phyloP scores from a whole-genome alignment of 2,797 vertebrate genomes.

The Ctenosaura bakeri region DNA sequence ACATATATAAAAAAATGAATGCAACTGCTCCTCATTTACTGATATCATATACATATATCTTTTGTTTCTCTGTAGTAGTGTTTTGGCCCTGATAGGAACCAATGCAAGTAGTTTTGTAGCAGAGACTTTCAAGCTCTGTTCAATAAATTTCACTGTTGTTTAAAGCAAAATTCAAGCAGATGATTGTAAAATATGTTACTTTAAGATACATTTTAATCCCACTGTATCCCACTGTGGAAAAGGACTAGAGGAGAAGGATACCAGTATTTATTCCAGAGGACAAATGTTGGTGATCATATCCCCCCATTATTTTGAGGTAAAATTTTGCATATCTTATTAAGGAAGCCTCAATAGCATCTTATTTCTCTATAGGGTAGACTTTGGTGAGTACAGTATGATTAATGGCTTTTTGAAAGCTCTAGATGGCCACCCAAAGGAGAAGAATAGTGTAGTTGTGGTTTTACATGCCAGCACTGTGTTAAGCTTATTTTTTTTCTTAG shows the following conservation, averaged over 20 bases:
- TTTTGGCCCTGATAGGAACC: neutral
- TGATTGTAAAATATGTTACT: slow-evolving; percentile 20
- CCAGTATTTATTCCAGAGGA: slow-evolving; percentile 26
- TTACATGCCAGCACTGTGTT: slow-evolving; percentile 53
- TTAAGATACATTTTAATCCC: slow-evolving; percentile 16
- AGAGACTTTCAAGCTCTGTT: neutral
- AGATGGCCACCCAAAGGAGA: slow-evolving; percentile 56
- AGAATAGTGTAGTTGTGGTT: slow-evolving; percentile 51
- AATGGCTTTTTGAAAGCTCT: slow-evolving; percentile 45
- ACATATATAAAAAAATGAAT: neutral
- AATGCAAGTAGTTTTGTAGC: neutral
- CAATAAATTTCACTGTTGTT: slow-evolving; percentile 6
- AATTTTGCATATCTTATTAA: slow-evolving; percentile 36
- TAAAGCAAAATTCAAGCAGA: neutral
- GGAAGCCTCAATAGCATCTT: slow-evolving; percentile 52
- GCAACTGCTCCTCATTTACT: neutral
- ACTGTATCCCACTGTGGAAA: slow-evolving; percentile 13
- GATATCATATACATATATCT: neutral
- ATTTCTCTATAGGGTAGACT: slow-evolving; percentile 51
- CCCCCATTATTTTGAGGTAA: slow-evolving; percentile 29
- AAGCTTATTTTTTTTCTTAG: slow-evolving; percentile 39
- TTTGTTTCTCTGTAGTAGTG: slow-evolving; percentile 2
- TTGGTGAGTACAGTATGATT: slow-evolving; percentile 16
- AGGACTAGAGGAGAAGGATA: slow-evolving; percentile 38
- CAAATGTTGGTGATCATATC: slow-evolving; percentile 33